phyloP scores from a whole-genome alignment of 2,113 vertebrate species.

The Gorsachius goisagi region DNA sequence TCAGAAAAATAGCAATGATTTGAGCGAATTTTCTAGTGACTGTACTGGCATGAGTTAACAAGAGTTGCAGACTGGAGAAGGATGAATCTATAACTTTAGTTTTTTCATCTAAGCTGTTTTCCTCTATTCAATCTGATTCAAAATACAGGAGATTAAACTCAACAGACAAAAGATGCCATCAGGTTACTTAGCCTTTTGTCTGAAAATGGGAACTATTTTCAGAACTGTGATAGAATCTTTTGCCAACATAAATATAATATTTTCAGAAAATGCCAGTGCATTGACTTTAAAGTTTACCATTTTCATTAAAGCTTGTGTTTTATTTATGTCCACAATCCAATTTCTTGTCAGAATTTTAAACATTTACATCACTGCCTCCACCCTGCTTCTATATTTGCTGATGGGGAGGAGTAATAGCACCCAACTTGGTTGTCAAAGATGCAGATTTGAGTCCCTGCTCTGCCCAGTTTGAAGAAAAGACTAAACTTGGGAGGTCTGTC shows the following conservation, averaged over 20 bases:
- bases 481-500: not conserved
- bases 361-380: not conserved
- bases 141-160: not conserved
- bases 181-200: not conserved
- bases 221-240: not conserved
- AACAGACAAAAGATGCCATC: not conserved
- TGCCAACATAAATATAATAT: not conserved
- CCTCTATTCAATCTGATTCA: not conserved
- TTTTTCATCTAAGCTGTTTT: not conserved
- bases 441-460: not conserved
- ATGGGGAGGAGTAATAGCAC: not conserved
- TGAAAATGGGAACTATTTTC: not conserved
- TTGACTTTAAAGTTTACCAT: not conserved
- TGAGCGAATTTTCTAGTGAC: not conserved
- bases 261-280: not conserved
- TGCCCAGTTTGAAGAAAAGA: not conserved
- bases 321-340: not conserved
- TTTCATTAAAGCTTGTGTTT: not conserved
- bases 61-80: not conserved
- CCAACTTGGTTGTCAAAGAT: not conserved
- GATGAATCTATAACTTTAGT: not conserved
- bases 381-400: not conserved
- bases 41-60: not conserved
- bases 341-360: not conserved
- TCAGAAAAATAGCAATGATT: not conserved